These are phyloP conservation scores for Euspilapteryx auroguttella DNA, from an alignment of 2,888 invertebrate genomes.

Conservation along the genomic window DNA sequence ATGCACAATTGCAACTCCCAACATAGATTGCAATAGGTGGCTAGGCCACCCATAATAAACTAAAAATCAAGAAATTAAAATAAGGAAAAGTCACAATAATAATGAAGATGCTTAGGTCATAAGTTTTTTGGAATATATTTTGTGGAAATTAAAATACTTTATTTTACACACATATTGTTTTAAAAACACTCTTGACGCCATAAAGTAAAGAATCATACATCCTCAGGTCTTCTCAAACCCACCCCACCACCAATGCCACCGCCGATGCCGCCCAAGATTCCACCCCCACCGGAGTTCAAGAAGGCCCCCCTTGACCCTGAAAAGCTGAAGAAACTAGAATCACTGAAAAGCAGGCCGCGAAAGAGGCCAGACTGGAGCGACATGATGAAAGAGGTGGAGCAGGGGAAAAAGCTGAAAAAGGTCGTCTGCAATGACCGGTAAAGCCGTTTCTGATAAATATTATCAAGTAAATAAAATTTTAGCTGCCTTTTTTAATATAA, in stretches of 20 bases:
- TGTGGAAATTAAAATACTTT: too few species aligned
- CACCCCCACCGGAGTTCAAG: constrained; percentile 61
- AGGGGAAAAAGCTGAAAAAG: constrained; percentile 75
- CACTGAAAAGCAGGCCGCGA: constrained; percentile 75
- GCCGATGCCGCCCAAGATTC: constrained; percentile 70
- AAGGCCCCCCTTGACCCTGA: constrained; percentile 60
- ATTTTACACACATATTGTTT: too few species aligned
- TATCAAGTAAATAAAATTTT: constrained; percentile 19
- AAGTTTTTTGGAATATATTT: too few species aligned
- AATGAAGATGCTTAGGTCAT: too few species aligned
- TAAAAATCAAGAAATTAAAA: too few species aligned
- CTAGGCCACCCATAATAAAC: too few species aligned
- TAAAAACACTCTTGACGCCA: too few species aligned
- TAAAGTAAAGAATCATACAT: too few species aligned
- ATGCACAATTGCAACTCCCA: too few species aligned
- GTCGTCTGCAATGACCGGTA: constrained; percentile 84
- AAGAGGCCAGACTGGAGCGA: constrained; percentile 86
- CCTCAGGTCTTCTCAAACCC: constrained; percentile 49
- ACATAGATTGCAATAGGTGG: too few species aligned
- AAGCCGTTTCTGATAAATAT: constrained; percentile 1
- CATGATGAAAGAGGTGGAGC: constrained; percentile 91
- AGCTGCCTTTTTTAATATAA: too few species aligned
- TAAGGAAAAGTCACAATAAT: too few species aligned
- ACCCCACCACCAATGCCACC: constrained; percentile 69
- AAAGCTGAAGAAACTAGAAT: constrained; percentile 70